phyloP scores from a whole-genome alignment of 2,797 vertebrate species.

The Linurgus olivaceus region DNA sequence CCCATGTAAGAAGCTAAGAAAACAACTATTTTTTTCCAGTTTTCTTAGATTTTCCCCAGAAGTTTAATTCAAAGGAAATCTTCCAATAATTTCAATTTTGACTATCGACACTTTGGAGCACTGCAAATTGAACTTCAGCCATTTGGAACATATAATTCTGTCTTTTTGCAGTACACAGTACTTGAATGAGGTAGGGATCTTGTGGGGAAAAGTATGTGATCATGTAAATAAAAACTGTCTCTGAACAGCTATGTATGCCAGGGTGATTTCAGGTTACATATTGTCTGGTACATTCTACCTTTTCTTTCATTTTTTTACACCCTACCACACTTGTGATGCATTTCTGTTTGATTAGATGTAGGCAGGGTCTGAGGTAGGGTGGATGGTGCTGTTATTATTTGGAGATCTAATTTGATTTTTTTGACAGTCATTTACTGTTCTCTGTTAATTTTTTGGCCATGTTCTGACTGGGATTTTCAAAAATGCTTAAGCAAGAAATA shows the following conservation, averaged over 20 bases:
- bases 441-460: background rate
- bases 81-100: background rate
- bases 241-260: background rate
- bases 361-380: fast-evolving
- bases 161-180: background rate
- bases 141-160: background rate
- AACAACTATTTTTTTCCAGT: background rate
- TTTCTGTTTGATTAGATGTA: background rate
- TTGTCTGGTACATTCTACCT: background rate
- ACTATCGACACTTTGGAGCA: background rate
- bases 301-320: background rate
- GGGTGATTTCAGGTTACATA: background rate
- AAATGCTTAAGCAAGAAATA: background rate
- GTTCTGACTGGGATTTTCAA: background rate
- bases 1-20: background rate
- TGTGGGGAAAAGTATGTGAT: background rate
- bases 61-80: background rate
- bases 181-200: background rate
- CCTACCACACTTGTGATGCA: background rate
- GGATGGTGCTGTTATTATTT: background rate
- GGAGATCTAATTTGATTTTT: background rate
- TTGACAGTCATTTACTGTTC: background rate
- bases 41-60: background rate
- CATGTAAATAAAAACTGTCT: background rate
- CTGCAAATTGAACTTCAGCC: background rate